Conservation (phyloP, 1,140 invertebrate genomes). For the Potamilus streckersoni region DNA sequence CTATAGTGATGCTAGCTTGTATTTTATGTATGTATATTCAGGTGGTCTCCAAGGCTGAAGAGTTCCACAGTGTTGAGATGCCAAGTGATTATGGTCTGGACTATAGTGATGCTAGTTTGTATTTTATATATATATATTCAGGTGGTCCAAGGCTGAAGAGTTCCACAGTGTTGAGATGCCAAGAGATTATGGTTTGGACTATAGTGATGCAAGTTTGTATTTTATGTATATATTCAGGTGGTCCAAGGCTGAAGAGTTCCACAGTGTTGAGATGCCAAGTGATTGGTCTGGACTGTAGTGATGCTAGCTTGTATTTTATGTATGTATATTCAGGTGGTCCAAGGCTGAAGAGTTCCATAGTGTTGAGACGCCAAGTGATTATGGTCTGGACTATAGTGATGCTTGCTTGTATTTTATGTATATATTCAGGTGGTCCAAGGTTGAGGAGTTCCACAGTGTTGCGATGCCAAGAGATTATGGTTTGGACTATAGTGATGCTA, state of each 20-base stretch:
- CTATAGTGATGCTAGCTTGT: too few species aligned
- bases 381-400: slow-evolving; percentile 42
- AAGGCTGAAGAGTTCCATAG: slow-evolving; percentile 36
- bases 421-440: slow-evolving; percentile 29
- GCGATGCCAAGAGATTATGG: slow-evolving; percentile 32
- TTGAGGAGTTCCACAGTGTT: slow-evolving; percentile 33
- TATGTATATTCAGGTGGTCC: slow-evolving; percentile 26
- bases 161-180: slow-evolving; percentile 21
- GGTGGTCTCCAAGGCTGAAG: too few species aligned
- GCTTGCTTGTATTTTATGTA: neutral
- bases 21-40: too few species aligned
- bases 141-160: slow-evolving; percentile 37
- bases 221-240: slow-evolving; percentile 18
- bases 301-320: neutral
- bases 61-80: too few species aligned
- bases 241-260: slow-evolving; percentile 29
- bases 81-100: too few species aligned
- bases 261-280: slow-evolving; percentile 20
- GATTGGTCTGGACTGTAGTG: slow-evolving; percentile 43
- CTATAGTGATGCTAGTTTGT: too few species aligned
- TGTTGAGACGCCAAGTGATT: slow-evolving; percentile 18
- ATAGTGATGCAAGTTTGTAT: slow-evolving; percentile 25
- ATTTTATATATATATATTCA: too few species aligned
- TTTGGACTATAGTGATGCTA: slow-evolving; percentile 36
- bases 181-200: too few species aligned